Percentiles rank a stretch among this genome's conserved stretches.
phyloP scores from a whole-genome alignment of 2,888 invertebrate species.

The Dysmachus trigonus region DNA sequence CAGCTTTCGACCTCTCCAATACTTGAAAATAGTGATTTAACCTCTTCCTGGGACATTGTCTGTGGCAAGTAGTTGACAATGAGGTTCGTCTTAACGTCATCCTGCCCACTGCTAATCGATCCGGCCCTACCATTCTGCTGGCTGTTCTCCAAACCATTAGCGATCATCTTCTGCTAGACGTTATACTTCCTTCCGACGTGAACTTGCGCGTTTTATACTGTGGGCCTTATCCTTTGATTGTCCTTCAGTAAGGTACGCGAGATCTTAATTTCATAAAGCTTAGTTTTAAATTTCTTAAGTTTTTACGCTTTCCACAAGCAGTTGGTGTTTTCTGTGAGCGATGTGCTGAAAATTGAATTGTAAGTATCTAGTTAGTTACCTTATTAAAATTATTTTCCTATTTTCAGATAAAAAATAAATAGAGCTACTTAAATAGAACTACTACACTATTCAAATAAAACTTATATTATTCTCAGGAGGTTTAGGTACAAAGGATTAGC shows the following conservation, averaged over 20 bases:
- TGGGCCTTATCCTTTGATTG: conserved; percentile 33
- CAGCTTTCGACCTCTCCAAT: conserved; percentile 95
- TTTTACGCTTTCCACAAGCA: conserved; percentile 26
- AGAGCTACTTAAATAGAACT: background rate
- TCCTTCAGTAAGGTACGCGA: conserved; percentile 41
- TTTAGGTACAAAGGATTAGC: no score
- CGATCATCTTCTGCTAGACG: conserved; percentile 52
- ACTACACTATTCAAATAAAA: no score
- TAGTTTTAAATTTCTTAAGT: conserved; percentile 25
- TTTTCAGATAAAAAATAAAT: background rate
- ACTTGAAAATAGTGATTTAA: conserved; percentile 87
- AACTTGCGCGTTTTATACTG: background rate
- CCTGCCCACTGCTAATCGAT: conserved; percentile 55
- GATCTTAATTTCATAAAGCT: conserved; percentile 29
- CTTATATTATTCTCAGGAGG: no score
- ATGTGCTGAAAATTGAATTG: conserved; percentile 6
- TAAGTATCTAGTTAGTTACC: background rate
- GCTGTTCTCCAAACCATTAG: conserved; percentile 55
- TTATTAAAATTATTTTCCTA: background rate
- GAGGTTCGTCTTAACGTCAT: conserved; percentile 76
- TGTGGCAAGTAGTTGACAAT: conserved; percentile 95
- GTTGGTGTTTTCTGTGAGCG: conserved; percentile 27
- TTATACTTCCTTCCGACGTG: background rate
- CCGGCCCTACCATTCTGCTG: conserved; percentile 56
- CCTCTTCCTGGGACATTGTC: conserved; percentile 90